A percentile compares a stretch with the other conserved stretches of the same genome.
Evolutionary conservation across 2,113 vertebrate species (phyloP).

Genomic region (Tychaedon coryphoeus): DNA sequence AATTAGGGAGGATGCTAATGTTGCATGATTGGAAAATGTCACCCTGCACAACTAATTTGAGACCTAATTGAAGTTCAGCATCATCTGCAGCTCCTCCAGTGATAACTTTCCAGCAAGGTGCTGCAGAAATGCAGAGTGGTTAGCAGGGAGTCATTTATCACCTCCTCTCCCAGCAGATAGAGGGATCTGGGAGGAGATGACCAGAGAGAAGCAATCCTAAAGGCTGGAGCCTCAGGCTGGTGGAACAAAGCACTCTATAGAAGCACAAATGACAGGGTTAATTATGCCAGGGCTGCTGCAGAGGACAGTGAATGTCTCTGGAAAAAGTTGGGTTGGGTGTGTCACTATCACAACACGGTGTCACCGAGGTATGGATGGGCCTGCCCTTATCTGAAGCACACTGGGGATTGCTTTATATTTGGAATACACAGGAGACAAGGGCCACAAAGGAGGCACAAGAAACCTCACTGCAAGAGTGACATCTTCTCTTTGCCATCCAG

Average conservation of each 20-base stretch:
- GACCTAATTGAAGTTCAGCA: constrained; percentile 67
- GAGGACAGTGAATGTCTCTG: not conserved
- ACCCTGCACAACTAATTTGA: constrained; percentile 71
- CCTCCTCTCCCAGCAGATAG: not conserved
- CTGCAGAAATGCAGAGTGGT: not conserved
- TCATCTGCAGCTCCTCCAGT: constrained; percentile 48
- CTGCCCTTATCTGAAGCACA: not conserved
- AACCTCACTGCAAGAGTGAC: not conserved
- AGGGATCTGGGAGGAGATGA: constrained; percentile 29
- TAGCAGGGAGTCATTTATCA: constrained; percentile 31
- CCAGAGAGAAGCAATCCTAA: not conserved
- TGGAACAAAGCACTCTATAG: constrained; percentile 1
- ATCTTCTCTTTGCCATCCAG: not conserved
- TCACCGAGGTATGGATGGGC: not conserved
- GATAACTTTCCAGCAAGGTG: constrained; percentile 37
- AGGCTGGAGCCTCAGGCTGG: not conserved
- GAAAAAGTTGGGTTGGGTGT: not conserved
- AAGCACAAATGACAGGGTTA: constrained; percentile 24
- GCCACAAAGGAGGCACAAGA: not conserved
- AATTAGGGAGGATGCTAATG: constrained; percentile 73
- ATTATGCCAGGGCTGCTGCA: not conserved
- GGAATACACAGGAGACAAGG: not conserved
- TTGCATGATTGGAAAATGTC: constrained; percentile 76
- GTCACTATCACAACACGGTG: not conserved
- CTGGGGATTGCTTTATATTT: not conserved